A percentile compares a stretch with the other conserved stretches of the same genome.
Conservation (phyloP, 2,888 invertebrate genomes). For the Melangyna quadrimaculata region DNA sequence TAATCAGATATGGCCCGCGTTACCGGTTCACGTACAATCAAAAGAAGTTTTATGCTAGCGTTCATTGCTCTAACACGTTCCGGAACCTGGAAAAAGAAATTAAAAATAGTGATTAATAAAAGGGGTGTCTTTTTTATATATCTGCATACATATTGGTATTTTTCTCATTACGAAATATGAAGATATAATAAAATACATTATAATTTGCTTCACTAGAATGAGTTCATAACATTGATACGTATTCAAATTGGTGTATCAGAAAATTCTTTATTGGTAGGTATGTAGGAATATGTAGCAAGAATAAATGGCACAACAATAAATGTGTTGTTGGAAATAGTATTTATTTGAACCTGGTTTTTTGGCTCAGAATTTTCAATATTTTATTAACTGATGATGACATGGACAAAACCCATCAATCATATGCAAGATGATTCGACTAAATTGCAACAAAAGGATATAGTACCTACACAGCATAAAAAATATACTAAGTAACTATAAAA, state of each 20-base stretch:
- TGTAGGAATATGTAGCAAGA: too few relatives aligned
- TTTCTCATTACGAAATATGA: not conserved
- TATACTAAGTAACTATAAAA: too few relatives aligned
- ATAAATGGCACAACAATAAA: too few relatives aligned
- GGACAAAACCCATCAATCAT: too few relatives aligned
- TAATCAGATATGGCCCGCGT: conserved; percentile 98
- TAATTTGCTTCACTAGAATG: conserved; percentile 6
- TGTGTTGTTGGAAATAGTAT: too few relatives aligned
- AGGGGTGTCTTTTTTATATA: not conserved
- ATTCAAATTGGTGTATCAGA: not conserved
- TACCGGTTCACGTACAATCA: conserved; percentile 97
- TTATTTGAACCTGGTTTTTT: too few relatives aligned
- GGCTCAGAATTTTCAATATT: too few relatives aligned
- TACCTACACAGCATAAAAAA: too few relatives aligned
- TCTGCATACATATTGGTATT: not conserved
- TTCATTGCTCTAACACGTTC: conserved; percentile 97
- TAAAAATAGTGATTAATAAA: not conserved
- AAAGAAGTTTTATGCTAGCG: conserved; percentile 92
- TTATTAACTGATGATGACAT: too few relatives aligned
- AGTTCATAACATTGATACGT: not conserved
- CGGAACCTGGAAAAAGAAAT: conserved; percentile 86
- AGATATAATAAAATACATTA: not conserved
- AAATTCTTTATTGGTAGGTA: not conserved
- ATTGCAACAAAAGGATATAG: too few relatives aligned
- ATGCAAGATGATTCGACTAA: too few relatives aligned